Evolutionary conservation across 1,140 invertebrate genomes (phyloP), one percentile per base, ranked within the genome.

Genomic region (Colletes latitarsis): DNA sequence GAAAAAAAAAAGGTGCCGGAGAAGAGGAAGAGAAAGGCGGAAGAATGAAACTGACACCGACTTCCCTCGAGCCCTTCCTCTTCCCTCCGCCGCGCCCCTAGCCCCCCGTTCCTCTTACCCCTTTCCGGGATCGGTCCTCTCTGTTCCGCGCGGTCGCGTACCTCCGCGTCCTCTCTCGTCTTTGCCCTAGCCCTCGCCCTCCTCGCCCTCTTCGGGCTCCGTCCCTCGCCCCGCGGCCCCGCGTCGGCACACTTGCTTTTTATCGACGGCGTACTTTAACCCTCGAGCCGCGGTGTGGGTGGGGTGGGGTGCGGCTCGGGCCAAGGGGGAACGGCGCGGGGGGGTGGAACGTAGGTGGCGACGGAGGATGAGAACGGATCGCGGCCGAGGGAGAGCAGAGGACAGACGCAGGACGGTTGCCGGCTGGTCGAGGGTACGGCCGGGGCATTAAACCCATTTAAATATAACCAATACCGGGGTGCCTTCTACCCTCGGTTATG

Each of bases 361-460:
- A 82, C 41, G 68, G 80, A 76, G 68, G 73, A 76, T 58, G 62
- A 78, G 76, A 84, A 72, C 52, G 75, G 64, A 77, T 77, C 74
- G 74, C 75, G 57, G 49, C 46, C 46, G 49, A 17, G 82, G 81
- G 74, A 68, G 75, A 75, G 64, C 66, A 66, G 72, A 72, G 64
- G 71, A 82, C 53, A 81, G 78, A 68, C 67, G 73, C 57, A 81
- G 80, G 80, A 77, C 73, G 79, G 84, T 75, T 66, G 76, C 74
- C 66, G 80, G 75, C 67, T 72, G 77, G 73, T 78, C 77, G 86
- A 80, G 77, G 80, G 82, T 86, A 88, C 82, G 77, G 85, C 68
- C 71, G 82, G 88, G 84, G 86, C 86, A 87, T 89, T 90, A 91
- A 90, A 89, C 89, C 89, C 88, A 90, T 91, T 91, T 90, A 90